A percentile compares a stretch with the other conserved stretches of the same genome.
Conservation (phyloP, 1,140 invertebrate genomes). For the Anoplophora glabripennis region DNA sequence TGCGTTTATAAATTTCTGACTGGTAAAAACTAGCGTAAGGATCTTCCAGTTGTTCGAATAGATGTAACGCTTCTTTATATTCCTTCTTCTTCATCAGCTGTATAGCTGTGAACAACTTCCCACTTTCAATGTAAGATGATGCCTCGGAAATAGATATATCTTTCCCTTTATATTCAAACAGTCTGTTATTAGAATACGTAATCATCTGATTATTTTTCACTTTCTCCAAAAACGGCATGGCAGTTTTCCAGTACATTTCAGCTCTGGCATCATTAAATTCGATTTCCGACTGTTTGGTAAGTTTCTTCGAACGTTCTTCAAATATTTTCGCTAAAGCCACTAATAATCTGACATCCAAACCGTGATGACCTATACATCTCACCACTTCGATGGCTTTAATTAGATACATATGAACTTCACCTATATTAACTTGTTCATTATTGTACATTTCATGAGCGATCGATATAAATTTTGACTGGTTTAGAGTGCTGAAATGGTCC, state of each 20-base stretch:
- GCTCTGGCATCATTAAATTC: slow-evolving; percentile 64
- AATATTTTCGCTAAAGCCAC: slow-evolving; percentile 74
- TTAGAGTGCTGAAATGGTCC: slow-evolving; percentile 58
- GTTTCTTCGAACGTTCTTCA: slow-evolving; percentile 53
- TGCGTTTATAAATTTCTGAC: slow-evolving; percentile 66
- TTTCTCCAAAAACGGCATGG: slow-evolving; percentile 68
- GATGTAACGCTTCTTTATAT: slow-evolving; percentile 68
- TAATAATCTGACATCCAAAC: slow-evolving; percentile 70
- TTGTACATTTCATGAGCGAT: slow-evolving; percentile 62
- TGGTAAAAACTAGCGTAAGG: slow-evolving; percentile 72
- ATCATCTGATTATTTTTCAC: slow-evolving; percentile 63
- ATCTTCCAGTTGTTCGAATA: slow-evolving; percentile 63
- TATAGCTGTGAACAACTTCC: slow-evolving; percentile 64
- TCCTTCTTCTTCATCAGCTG: slow-evolving; percentile 58
- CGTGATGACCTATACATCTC: slow-evolving; percentile 76
- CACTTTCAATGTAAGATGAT: slow-evolving; percentile 67
- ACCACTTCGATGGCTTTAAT: slow-evolving; percentile 78
- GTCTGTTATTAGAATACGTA: slow-evolving; percentile 54
- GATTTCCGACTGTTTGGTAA: slow-evolving; percentile 56
- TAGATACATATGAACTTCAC: slow-evolving; percentile 67
- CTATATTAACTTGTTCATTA: slow-evolving; percentile 55
- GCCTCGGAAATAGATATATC: slow-evolving; percentile 59
- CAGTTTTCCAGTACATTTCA: slow-evolving; percentile 74
- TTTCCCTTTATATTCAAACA: slow-evolving; percentile 67
- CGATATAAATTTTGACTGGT: slow-evolving; percentile 79